These are phyloP conservation scores for Gymnothorax reevesii DNA, from an alignment of 2,797 vertebrate species.

Conservation along the genomic window DNA sequence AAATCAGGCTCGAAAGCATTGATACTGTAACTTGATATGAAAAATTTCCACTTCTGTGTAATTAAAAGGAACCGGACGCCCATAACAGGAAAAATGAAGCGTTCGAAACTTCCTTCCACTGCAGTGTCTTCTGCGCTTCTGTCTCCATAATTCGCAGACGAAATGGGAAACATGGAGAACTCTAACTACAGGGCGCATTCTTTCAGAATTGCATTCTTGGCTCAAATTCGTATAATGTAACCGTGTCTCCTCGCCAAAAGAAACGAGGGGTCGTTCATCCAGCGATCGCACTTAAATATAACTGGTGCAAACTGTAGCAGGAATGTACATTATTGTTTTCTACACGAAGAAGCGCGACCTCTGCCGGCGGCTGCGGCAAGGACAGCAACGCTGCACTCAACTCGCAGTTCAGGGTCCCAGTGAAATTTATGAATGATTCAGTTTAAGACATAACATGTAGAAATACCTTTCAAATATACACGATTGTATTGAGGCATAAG, in stretches of 20 bases:
- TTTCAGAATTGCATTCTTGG: neutral
- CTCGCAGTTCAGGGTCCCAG: conserved; percentile 44
- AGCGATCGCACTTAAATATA: neutral
- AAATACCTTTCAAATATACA: neutral
- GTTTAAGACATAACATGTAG: neutral
- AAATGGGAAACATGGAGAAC: neutral
- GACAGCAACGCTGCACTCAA: conserved; percentile 52
- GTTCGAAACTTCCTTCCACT: neutral
- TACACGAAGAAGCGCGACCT: neutral
- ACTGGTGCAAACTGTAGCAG: neutral
- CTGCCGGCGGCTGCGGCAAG: conserved; percentile 45
- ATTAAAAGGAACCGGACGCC: neutral
- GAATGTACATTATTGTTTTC: neutral
- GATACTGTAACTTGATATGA: neutral
- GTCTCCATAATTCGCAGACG: neutral
- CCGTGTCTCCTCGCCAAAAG: neutral
- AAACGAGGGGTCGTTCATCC: neutral
- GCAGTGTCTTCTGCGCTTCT: neutral
- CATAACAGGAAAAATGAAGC: neutral
- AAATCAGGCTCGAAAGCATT: neutral
- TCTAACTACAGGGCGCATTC: neutral
- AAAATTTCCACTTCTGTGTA: neutral
- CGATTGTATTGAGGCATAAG: neutral
- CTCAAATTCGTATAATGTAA: neutral
- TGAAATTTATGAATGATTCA: conserved; percentile 27